Evolutionary conservation across 2,888 invertebrate species (phyloP), one percentile per base, ranked within the genome.

Genomic region (Aleiodes leptofemur): DNA sequence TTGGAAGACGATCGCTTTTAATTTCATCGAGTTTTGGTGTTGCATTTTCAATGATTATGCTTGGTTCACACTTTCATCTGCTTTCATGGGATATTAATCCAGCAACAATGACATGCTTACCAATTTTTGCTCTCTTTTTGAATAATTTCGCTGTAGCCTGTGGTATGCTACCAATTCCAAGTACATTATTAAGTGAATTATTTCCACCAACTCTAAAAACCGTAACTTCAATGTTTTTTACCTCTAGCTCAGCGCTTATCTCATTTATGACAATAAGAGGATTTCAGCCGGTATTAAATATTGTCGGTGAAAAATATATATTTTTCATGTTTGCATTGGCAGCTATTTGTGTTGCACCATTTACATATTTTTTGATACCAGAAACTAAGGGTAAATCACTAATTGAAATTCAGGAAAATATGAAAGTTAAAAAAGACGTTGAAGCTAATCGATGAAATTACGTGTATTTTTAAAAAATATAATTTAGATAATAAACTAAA

Each of bases 1-100:
- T 90, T 31, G 92, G 92, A 1, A 83, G 92, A 64, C 88, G 90
- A 66, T 81, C 85, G 5, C 85, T 92, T 6, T 84, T 92, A 5
- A 86, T 91, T 9, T 79, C 88, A 16, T 91, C 91, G 3, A 89
- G 90, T 9, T 56, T 88, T 1, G 85, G 89, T 0, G 88, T 89
- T 66, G 76, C 86, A 0, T 23, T 89, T 1, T 83, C 89, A 0
- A 82, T 87, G 34, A 76, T 80, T 1, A 69, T 80, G 1, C 76
- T 89, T 1, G 88, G 88, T 4, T 43, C 84, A 4, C 87, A 88
- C 56, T 89, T 89, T 74, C 77, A 84, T 71, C 74, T 88, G 0
- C 72, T 87, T 4, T 80, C 83, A 0, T 29, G 77, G 0, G 77
- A 72, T 0, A 76, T 80, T 6, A 77, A 84, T 4, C 69, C 76